Evolutionary conservation across 2,888 invertebrate genomes (phyloP), one percentile per base, ranked within the genome.

Genomic region (Agrilus biguttatus): DNA sequence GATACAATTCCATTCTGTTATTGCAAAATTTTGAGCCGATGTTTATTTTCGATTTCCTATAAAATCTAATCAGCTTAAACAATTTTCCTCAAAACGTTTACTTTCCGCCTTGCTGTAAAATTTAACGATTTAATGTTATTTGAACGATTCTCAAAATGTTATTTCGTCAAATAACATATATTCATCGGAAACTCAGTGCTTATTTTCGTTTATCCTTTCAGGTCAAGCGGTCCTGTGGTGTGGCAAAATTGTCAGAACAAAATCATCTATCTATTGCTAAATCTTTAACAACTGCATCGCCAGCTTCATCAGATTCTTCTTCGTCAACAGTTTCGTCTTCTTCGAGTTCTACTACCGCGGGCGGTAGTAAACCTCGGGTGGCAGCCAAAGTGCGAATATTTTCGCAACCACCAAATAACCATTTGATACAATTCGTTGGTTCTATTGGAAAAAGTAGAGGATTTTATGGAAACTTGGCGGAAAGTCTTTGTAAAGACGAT

Each of bases 391-490:
- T 77, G 34, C 70, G 77, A 52, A 49, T 61, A 17, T 61, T 59
- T 58, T 69, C 75, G 0, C 74, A 77, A 1, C 74, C 79, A 1
- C 78, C 77, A 6, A 78, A 79, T 52, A 72, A 75, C 0, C 76
- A 77, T 53, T 71, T 81, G 39, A 60, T 75, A 21, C 74, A 75
- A 53, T 80, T 81, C 57, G 68, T 80, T 8, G 74, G 77, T 7
- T 75, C 75, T 12, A 72, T 81, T 41, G 74, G 77, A 17, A 73
- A 75, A 56, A 86, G 83, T 45, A 83, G 83, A 63, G 83, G 84
- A 55, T 85, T 92, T 62, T 93, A 89, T 67, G 77, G 81, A 32
- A 78, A 79, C 53, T 72, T 92, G 35, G 84, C 90, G 4, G 84
- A 88, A 64, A 76, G 78, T 55, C 68, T 88, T 40, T 89, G 88